Percentiles rank a stretch among this genome's conserved stretches.
Conservation (phyloP, 2,797 vertebrate genomes). For the Pogoniulus pusillus region DNA sequence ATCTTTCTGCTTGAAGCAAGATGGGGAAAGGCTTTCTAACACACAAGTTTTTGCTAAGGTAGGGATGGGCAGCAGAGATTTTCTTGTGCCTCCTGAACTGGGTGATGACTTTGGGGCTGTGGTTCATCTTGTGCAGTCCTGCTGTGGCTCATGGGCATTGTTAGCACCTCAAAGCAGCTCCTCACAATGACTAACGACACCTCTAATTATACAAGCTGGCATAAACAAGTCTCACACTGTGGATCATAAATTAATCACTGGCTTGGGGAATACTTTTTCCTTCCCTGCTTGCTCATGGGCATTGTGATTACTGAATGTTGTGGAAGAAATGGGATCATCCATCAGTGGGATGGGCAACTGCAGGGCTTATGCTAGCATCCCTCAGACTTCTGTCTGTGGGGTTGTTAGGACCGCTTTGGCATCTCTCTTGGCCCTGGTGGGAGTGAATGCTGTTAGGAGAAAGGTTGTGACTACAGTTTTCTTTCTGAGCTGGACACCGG, state of each 20-base stretch:
- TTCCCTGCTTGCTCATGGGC: neutral
- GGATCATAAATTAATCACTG: neutral
- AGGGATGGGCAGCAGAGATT: neutral
- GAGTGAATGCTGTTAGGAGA: fast-evolving
- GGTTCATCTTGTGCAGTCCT: fast-evolving
- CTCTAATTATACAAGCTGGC: neutral
- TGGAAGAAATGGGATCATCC: neutral
- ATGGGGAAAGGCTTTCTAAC: neutral
- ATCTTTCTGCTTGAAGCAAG: neutral
- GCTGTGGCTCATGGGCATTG: neutral
- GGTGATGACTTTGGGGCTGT: neutral
- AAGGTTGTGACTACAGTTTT: neutral
- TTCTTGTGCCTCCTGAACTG: neutral
- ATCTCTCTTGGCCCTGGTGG: neutral
- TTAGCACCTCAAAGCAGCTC: neutral
- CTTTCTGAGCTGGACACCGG: neutral
- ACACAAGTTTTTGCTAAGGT: fast-evolving
- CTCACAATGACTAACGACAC: neutral
- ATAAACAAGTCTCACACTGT: neutral
- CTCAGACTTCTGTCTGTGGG: fast-evolving
- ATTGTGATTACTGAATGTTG: neutral
- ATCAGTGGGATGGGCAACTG: neutral
- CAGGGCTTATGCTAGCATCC: neutral
- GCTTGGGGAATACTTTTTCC: neutral
- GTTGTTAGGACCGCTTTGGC: neutral